These are phyloP conservation scores for Trissolcus brochymenae DNA, from an alignment of 2,888 invertebrate genomes.

Conservation along the genomic window DNA sequence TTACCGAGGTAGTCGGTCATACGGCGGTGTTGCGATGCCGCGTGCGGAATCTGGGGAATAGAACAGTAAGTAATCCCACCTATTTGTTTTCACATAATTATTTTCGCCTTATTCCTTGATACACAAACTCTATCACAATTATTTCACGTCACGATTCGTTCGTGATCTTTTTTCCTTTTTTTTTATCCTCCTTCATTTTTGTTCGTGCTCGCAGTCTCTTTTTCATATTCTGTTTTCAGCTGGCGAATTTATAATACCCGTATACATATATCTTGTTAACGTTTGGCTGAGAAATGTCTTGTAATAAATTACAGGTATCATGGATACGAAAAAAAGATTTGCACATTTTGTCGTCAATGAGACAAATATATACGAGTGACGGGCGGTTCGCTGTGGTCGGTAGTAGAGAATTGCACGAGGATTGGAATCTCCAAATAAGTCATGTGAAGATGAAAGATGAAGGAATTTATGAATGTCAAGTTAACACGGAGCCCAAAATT, in stretches of 20 bases:
- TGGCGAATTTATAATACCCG: too few species aligned
- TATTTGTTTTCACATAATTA: conserved; percentile 8
- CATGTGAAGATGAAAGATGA: conserved; percentile 79
- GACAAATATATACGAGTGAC: conserved; percentile 83
- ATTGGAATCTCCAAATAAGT: conserved; percentile 80
- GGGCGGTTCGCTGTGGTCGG: conserved; percentile 81
- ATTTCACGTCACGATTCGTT: not conserved
- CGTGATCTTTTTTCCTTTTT: not conserved
- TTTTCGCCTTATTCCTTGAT: not conserved
- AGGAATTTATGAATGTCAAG: conserved; percentile 89
- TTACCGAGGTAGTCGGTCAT: conserved; percentile 89
- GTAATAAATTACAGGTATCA: conserved; percentile 80
- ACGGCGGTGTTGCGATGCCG: conserved; percentile 86
- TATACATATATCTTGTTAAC: not conserved
- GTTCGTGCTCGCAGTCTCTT: not conserved
- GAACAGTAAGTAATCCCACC: conserved; percentile 82
- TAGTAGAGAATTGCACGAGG: conserved; percentile 81
- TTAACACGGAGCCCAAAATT: conserved; percentile 92
- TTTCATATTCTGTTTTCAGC: conserved; percentile 1
- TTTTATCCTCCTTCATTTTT: not conserved
- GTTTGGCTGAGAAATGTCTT: conserved; percentile 2
- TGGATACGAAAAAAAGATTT: conserved; percentile 79
- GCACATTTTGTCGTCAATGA: conserved; percentile 82
- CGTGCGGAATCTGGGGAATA: conserved; percentile 89
- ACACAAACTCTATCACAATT: not conserved